Evolutionary conservation across 1,140 invertebrate species (phyloP).

Genomic region (Carcinoscorpius rotundicauda): DNA sequence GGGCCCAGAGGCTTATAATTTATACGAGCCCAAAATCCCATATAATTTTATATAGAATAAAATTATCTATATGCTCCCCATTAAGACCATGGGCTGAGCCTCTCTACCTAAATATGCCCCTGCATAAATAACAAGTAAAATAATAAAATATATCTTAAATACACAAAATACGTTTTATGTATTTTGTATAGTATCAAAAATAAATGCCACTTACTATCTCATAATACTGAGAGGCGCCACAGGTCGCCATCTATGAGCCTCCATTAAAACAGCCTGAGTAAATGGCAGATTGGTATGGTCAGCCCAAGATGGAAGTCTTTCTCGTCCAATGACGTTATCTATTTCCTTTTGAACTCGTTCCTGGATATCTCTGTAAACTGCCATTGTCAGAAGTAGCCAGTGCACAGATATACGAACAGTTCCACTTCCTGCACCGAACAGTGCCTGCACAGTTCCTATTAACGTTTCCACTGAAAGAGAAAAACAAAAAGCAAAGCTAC

Average conservation of each 20-base stretch:
- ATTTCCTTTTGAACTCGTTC: conserved; percentile 29
- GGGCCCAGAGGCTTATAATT: too few species aligned
- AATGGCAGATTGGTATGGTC: conserved; percentile 22
- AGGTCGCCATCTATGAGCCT: conserved; percentile 14
- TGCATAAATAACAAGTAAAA: too few species aligned
- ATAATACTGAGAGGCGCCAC: conserved; percentile 21
- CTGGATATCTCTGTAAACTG: conserved; percentile 21
- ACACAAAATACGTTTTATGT: too few species aligned
- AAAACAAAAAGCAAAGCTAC: neutral
- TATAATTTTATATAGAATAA: too few species aligned
- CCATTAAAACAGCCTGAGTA: conserved; percentile 15
- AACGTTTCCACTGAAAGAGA: conserved; percentile 4
- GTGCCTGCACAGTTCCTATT: conserved; percentile 1
- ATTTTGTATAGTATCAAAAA: too few species aligned
- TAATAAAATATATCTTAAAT: too few species aligned
- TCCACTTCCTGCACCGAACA: conserved; percentile 13
- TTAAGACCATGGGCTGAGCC: too few species aligned
- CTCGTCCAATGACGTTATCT: conserved; percentile 25
- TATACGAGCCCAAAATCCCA: too few species aligned
- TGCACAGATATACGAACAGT: neutral
- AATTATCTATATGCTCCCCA: too few species aligned
- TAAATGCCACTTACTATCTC: conserved; percentile 6
- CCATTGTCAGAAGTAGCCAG: neutral
- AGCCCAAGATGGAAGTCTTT: conserved; percentile 19
- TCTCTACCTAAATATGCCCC: too few species aligned